Evolutionary conservation across 2,888 invertebrate species (phyloP), one percentile per base, ranked within the genome.

Genomic region (Antheraea yamamai): DNA sequence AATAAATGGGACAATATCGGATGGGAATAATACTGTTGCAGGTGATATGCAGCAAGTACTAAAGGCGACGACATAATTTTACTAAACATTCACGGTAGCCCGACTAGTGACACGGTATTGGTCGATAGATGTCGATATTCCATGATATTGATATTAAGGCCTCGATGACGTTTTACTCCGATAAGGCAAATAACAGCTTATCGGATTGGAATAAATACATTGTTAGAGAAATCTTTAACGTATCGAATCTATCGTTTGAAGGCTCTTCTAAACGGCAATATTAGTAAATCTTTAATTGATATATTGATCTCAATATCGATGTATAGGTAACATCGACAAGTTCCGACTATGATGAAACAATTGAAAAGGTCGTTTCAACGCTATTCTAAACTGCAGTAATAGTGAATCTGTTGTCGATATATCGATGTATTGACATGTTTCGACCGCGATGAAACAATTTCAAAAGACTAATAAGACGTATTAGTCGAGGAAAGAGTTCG

Each of bases 1-100:
- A 61, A 64, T 26, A 66, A 70, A 70, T 58, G 20, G 20, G 66
- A n/a, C 52, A 76, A 68, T 70, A 35, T 70, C 35, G n/a, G 20
- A 39, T 70, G 70, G 20, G 39, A 39, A 70, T n/a, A 18, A 68
- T 12, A 70, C 35, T 16, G 4, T 70, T 39, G 35, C 39, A 18
- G 35, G 30, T 68, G 20, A 20, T 30, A 68, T 18, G n/a, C n/a
- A 39, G 20, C 3, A 70, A 70, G 39, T 70, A n/a, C n/a, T 70
- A 23, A n/a, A 70, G 39, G 12, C n/a, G 39, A 30, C 39, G n/a
- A 39, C 70, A 39, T n/a, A 70, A 10, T 70, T 39, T 70, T n/a
- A 70, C 10, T 39, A 70, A 39, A 70, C 70, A 39, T 70, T 20
- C 39, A 70, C 35, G n/a, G 3, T 20, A 66, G 14, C 1, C 20